Conservation (phyloP, 2,113 vertebrate species). For the Plotosus lineatus region DNA sequence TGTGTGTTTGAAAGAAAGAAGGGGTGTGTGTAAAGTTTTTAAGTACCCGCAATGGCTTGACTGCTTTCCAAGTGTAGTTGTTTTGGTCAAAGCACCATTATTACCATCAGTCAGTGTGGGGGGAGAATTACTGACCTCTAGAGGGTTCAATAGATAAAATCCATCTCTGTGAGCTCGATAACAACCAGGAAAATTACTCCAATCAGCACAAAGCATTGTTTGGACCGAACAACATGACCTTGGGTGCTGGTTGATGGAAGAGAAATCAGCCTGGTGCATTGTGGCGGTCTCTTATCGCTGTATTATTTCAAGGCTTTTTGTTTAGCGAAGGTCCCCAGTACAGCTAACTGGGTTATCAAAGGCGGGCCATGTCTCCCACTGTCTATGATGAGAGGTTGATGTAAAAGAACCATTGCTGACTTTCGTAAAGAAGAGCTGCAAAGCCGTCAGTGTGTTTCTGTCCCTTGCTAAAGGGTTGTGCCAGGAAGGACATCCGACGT, state of each 20-base stretch:
- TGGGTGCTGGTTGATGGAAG: neutral
- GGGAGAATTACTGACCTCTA: conserved; percentile 38
- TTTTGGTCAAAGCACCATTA: conserved; percentile 16
- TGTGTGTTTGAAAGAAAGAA: neutral
- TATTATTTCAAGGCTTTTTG: too few relatives aligned
- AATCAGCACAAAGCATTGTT: conserved; percentile 37
- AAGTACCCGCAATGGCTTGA: neutral
- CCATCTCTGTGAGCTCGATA: conserved; percentile 19
- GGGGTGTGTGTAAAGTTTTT: neutral
- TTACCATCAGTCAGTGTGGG: conserved; percentile 42
- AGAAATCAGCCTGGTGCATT: conserved; percentile 15
- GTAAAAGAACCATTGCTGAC: too few relatives aligned
- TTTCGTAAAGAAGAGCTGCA: too few relatives aligned
- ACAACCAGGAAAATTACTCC: conserved; percentile 21
- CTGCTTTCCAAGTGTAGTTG: conserved; percentile 3
- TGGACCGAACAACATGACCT: conserved; percentile 9
- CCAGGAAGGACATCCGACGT: too few relatives aligned
- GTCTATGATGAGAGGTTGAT: too few relatives aligned
- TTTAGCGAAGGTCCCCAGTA: too few relatives aligned
- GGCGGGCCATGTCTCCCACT: too few relatives aligned
- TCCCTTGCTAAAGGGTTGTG: too few relatives aligned
- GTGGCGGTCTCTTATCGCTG: conserved; percentile 16
- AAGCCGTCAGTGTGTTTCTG: too few relatives aligned
- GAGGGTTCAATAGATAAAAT: conserved; percentile 32
- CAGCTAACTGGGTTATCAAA: too few relatives aligned